Base-by-base conservation (phyloP, 2,888 invertebrate genomes). In the Octonoba sinensis region DNA sequence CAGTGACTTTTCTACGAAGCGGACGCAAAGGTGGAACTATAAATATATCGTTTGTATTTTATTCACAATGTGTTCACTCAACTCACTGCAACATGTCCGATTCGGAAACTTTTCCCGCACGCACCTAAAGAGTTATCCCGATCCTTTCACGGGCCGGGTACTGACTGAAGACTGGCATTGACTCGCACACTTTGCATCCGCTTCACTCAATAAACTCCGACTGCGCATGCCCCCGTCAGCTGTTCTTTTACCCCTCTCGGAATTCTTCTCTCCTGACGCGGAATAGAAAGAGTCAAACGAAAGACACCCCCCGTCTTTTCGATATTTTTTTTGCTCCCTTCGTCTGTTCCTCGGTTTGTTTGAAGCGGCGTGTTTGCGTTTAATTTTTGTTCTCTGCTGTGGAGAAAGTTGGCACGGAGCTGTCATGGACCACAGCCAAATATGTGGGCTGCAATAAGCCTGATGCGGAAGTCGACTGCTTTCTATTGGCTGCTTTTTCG, bases 181-280 rank as follows among this genome's bases (percentile, higher is more conserved):
- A 18, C 46, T 49, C 49, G 62, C 57, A 64, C 76, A 49, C 69
- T 67, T 76, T 57, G 60, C 60, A 60, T 60, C 36, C 60, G 51
- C 49, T 22, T 46, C 67, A 66, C 73, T 74, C 67, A 20, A 67
- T 60, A 65, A 20, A 16, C 49, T 67, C 49, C 60, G 24, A 12
- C 22, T 16, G 62, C 76, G 76, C 76, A 76, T 64, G 76, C 69
- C 62, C 54, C 22, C 54, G 15, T 54, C n/a, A 51, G 24, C 69
- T 22, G 54, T 54, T n/a, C 54, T n/a, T n/a, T 54, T 8, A 20
- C 54, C 54, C 64, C 67, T 36, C 76, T 44, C 75, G 67, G 24
- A 36, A 18, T 44, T 12, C 22, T 56, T 75, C 75, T 66, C 46
- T 56, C 64, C 47, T 74, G 65, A 64, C 65, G 74, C 75, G 67